Evolutionary conservation across 2,797 vertebrate genomes (phyloP), one percentile per base, ranked within the genome.

Genomic region (Phoxinus dragarum): DNA sequence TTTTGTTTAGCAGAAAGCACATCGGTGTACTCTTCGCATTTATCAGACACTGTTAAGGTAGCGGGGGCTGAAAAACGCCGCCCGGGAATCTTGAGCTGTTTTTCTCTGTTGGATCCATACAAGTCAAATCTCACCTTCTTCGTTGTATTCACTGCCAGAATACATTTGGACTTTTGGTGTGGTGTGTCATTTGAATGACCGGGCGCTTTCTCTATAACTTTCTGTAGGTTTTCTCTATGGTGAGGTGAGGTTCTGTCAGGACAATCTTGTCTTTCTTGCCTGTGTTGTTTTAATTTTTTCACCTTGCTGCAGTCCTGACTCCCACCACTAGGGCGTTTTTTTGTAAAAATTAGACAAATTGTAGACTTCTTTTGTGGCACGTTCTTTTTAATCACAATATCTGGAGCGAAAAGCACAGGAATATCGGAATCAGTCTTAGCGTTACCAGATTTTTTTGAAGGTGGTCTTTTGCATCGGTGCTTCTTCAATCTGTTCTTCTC

Each of bases 1-100:
- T 89, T 89, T 71, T 88, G 80, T 71, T 84, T 88, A 2, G 89
- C 89, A 12, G 89, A 85, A 68, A 36, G 47, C 23, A 1, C 4
- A 23, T 38, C 72, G 0, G 23, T 52, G 74, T 85, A 81, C 47
- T 19, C 81, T 6, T 3, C 77, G 36, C 6, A 5, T 9, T 11
- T 0, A 31, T 61, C 7, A 9, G 75, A 72, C 27, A 89, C 2
- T 0, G 71, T 85, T 31, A 86, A 8, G 3, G 77, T 34, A 56
- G 36, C 27, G 21, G 89, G 87, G 5, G 76, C 87, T 3, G 75
- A 47, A 6, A 54, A 77, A 1, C 3, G 61, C 1, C 69, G 79
- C 1, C 17, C 27, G 6, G 2, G 8, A 27, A 9, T 17, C 21
- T 11, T 4, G 23, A n/a, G n/a, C 1, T 49, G 38, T 1, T 73